Conservation (phyloP, 2,888 invertebrate genomes). For the Apotomis betuletana region DNA sequence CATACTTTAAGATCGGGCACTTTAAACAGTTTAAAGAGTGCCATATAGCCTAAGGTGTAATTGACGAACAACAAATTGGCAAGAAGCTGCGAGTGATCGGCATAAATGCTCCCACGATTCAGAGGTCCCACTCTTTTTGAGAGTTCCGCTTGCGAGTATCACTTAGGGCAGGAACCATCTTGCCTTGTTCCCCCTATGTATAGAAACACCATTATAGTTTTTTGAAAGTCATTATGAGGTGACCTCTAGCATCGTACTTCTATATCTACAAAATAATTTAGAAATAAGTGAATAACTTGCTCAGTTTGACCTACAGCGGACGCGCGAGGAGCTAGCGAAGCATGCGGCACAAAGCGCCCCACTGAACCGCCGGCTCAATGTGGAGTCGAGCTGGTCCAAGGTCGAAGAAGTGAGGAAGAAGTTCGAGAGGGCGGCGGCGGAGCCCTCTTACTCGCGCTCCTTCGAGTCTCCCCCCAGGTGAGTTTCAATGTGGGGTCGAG, state of each 20-base stretch:
- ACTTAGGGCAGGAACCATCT: too few relatives aligned
- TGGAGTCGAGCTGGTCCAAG: conserved; percentile 79
- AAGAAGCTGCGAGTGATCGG: too few relatives aligned
- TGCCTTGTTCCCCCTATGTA: too few relatives aligned
- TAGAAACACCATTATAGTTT: not conserved
- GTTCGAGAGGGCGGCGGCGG: conserved; percentile 70
- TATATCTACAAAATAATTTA: not conserved
- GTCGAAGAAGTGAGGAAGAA: conserved; percentile 80
- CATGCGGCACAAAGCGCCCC: conserved; percentile 73
- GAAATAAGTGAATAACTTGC: not conserved
- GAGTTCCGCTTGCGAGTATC: too few relatives aligned
- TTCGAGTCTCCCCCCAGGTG: conserved; percentile 79
- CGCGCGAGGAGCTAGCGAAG: conserved; percentile 74
- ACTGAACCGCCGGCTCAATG: conserved; percentile 75
- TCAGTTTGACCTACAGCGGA: conserved; percentile 49
- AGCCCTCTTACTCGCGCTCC: conserved; percentile 68
- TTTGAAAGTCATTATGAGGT: not conserved
- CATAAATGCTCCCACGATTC: too few relatives aligned
- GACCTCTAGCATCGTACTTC: too few relatives aligned
- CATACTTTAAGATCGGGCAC: not conserved
- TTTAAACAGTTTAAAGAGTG: too few relatives aligned
- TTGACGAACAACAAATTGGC: too few relatives aligned
- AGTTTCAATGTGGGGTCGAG: conserved; percentile 32
- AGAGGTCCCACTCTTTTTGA: too few relatives aligned
- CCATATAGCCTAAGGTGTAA: too few relatives aligned